Evolutionary conservation across 2,113 vertebrate species (phyloP).

Genomic region (Scomber japonicus): DNA sequence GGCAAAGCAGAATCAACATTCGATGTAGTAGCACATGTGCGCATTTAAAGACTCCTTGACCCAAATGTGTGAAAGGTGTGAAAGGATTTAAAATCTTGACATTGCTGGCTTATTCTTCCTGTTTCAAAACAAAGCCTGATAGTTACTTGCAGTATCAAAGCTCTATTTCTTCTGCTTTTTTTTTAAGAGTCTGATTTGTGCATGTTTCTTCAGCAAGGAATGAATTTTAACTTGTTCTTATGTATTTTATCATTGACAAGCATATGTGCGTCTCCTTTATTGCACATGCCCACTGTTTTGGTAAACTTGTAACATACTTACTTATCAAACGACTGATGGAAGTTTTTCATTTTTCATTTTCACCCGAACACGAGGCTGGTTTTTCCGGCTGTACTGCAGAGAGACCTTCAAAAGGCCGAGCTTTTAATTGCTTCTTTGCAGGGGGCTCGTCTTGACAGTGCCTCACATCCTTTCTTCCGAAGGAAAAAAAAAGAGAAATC

Average conservation of each 20-base stretch:
- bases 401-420: slow-evolving; percentile 83
- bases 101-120: slow-evolving; percentile 36
- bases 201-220: slow-evolving; percentile 38
- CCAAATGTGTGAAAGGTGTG: slow-evolving; percentile 48
- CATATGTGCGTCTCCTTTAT: slow-evolving; percentile 59
- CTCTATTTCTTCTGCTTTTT: slow-evolving; percentile 45
- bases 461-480: slow-evolving; percentile 72
- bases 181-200: slow-evolving; percentile 40
- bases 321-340: slow-evolving; percentile 66
- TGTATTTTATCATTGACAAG: slow-evolving; percentile 65
- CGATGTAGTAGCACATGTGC: slow-evolving; percentile 19
- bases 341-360: slow-evolving; percentile 74
- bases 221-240: slow-evolving; percentile 42
- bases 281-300: slow-evolving; percentile 54
- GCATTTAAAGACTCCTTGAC: slow-evolving; percentile 50
- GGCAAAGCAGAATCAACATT: slow-evolving; percentile 37
- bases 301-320: slow-evolving; percentile 65
- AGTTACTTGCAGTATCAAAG: slow-evolving; percentile 54
- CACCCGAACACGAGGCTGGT: slow-evolving; percentile 56
- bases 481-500: slow-evolving; percentile 65
- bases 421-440: slow-evolving; percentile 87
- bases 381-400: slow-evolving; percentile 66
- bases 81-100: slow-evolving; percentile 37
- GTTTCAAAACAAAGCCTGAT: slow-evolving; percentile 31
- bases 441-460: slow-evolving; percentile 83